Conservation (phyloP, 2,888 invertebrate species). For the Antheraea assamensis region DNA sequence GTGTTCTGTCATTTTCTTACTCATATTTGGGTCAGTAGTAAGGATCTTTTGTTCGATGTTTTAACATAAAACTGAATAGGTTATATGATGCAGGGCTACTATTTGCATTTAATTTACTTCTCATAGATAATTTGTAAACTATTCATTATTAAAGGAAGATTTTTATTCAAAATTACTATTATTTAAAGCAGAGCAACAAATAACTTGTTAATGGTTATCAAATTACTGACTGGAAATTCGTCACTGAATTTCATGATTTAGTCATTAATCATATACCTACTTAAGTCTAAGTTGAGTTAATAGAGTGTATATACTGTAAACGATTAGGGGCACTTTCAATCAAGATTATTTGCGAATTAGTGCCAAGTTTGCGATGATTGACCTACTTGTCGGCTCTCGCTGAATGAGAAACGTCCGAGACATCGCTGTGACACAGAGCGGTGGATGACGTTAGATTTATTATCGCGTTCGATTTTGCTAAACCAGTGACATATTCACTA, state of each 20-base stretch:
- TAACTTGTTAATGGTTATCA: neutral
- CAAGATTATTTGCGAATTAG: constrained; percentile 66
- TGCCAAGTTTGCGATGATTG: constrained; percentile 64
- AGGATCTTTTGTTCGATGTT: neutral
- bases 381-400: constrained; percentile 47
- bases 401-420: constrained; percentile 18
- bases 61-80: neutral
- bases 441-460: neutral
- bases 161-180: neutral
- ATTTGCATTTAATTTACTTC: neutral
- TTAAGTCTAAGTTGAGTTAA: constrained; percentile 22
- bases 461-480: neutral
- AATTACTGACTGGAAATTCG: neutral
- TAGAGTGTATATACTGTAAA: constrained; percentile 41
- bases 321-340: constrained; percentile 70
- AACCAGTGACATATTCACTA: neutral
- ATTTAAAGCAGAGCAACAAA: neutral
- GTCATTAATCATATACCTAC: constrained; percentile 45
- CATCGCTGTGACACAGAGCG: neutral
- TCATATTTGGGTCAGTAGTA: neutral
- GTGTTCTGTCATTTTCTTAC: neutral
- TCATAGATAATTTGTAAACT: neutral
- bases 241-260: constrained; percentile 1
- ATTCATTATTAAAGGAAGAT: neutral
- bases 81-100: neutral